These are phyloP conservation scores for Hipposideros armiger DNA, from an alignment of 2,113 vertebrate genomes.

Conservation along the genomic window DNA sequence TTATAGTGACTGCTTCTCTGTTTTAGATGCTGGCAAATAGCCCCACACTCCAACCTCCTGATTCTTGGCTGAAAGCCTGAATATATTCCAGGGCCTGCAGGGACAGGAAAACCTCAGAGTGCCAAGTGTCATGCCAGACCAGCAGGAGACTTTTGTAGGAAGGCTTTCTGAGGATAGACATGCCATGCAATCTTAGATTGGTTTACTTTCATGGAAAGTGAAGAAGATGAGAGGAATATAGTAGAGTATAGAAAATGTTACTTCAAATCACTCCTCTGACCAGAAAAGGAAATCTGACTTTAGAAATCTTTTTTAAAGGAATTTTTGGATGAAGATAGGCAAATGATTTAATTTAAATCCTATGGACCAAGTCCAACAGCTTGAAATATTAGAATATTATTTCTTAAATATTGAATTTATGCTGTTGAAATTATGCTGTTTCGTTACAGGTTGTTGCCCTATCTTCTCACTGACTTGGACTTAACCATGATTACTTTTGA, in stretches of 20 bases:
- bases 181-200: background rate
- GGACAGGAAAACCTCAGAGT: conserved; percentile 57
- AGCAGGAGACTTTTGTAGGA: conserved; percentile 55
- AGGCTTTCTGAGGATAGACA: conserved; percentile 43
- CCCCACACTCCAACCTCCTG: conserved; percentile 61
- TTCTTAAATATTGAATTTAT: background rate
- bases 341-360: conserved; percentile 41
- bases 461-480: background rate
- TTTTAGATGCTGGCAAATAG: conserved; percentile 56
- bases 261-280: background rate
- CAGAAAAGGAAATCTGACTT: background rate
- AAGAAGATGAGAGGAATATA: conserved; percentile 40
- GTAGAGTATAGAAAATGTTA: background rate
- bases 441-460: background rate
- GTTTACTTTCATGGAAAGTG: background rate
- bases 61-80: conserved; percentile 70
- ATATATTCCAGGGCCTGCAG: conserved; percentile 48
- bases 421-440: background rate
- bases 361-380: background rate
- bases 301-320: background rate
- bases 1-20: conserved; percentile 45
- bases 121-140: conserved; percentile 43
- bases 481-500: background rate
- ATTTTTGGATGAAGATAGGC: background rate
- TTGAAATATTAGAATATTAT: background rate